Evolutionary conservation across 2,888 invertebrate genomes (phyloP), one percentile per base, ranked within the genome.

Genomic region (Cerceris rybyensis): DNA sequence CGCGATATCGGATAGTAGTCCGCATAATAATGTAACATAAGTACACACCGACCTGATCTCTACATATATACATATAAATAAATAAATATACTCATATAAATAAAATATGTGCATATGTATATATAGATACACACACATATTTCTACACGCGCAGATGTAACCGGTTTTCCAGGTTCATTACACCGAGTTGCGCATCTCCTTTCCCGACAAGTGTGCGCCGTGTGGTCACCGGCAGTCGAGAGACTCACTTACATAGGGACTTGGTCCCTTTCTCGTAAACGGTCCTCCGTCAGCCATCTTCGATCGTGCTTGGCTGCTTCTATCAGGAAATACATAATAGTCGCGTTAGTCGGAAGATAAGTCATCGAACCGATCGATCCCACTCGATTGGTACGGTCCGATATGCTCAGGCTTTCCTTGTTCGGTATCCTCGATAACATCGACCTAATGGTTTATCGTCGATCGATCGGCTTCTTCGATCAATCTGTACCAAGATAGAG

Each of bases 151-250:
- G 87, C 86, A 87, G 86, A 89, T 89, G 90, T 88, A 92, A 92
- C 92, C 92, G 92, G 92, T 92, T 92, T 90, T 86, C 90, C 90
- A 91, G 91, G 92, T 92, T 92, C 92, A 92, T 92, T 92, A 92
- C 91, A 90, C 92, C 85, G 87, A 72, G 78, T 86, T 87, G 89
- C 90, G 88, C 89, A 90, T 91, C 90, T 91, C 91, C 91, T 91
- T 90, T 91, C 90, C 89, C 88, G 90, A 90, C 91, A 91, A 90
- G 89, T 88, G 85, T 82, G 84, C 84, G 76, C 84, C 82, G 85
- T 85, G 82, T 85, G 87, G 84, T 87, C 81, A 82, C 87, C 81
- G 75, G 71, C 82, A 85, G 79, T 81, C 85, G 82, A 64, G 82
- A 77, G 82, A 82, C 81, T 81, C 81, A 80, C 85, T 82, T 84